These are phyloP conservation scores for Odontomachus brunneus DNA, from an alignment of 1,140 invertebrate species.

Conservation along the genomic window DNA sequence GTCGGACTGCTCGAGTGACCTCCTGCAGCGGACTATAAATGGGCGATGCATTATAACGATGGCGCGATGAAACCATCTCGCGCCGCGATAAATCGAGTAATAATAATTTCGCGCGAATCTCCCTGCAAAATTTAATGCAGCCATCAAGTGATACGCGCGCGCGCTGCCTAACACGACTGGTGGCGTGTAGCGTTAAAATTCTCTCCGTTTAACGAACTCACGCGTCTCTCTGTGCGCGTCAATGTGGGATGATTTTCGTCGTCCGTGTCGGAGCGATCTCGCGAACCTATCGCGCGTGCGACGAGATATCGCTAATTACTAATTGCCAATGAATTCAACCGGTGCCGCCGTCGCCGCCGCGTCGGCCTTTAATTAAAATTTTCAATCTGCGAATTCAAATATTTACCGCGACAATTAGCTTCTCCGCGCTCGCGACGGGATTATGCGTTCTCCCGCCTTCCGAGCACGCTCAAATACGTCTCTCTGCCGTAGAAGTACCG, in stretches of 20 bases:
- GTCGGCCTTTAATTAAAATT: constrained; percentile 56
- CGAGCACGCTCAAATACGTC: constrained; percentile 27
- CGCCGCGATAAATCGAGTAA: constrained; percentile 41
- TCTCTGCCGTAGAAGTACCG: neutral
- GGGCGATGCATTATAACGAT: constrained; percentile 25
- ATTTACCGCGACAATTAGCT: constrained; percentile 46
- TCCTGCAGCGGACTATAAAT: constrained; percentile 13
- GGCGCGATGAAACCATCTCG: constrained; percentile 34
- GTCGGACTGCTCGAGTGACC: constrained; percentile 18
- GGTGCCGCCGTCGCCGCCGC: neutral
- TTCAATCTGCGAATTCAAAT: constrained; percentile 55
- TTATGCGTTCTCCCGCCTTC: constrained; percentile 32
- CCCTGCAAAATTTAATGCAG: constrained; percentile 46
- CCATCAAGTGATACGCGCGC: neutral
- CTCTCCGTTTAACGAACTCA: constrained; percentile 37
- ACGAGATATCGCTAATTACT: constrained; percentile 52
- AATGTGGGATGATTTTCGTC: constrained; percentile 13
- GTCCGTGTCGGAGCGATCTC: constrained; percentile 10
- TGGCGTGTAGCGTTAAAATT: constrained; percentile 44
- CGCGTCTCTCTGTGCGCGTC: neutral
- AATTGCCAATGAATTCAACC: constrained; percentile 54
- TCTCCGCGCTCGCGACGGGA: neutral
- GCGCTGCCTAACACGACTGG: neutral
- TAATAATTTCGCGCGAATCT: constrained; percentile 50
- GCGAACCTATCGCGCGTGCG: neutral